phyloP scores from a whole-genome alignment of 2,113 vertebrate genomes.

The Choloepus hoffmanni region DNA sequence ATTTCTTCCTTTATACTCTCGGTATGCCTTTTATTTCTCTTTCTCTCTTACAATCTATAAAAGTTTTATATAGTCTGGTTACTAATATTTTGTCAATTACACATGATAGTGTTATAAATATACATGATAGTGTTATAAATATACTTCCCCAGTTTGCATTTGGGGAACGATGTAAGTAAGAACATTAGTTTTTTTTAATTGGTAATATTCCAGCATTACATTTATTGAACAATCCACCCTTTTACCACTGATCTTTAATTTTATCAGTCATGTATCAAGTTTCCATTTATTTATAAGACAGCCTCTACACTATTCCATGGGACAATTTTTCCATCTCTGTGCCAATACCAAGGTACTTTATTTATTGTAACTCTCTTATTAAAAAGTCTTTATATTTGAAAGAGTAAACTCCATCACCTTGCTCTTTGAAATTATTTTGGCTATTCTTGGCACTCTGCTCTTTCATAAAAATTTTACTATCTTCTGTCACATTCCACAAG shows the following conservation, averaged over 20 bases:
- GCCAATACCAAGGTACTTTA: background rate
- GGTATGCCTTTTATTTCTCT: background rate
- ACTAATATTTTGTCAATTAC: background rate
- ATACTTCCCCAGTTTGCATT: background rate
- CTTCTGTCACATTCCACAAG: background rate
- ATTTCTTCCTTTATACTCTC: background rate
- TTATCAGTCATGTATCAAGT: background rate
- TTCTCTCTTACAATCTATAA: background rate
- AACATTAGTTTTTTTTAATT: background rate
- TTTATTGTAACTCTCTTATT: background rate
- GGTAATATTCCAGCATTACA: background rate
- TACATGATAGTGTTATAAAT: background rate
- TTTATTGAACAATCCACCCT: background rate
- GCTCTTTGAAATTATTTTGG: background rate
- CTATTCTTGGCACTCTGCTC: background rate
- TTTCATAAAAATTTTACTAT: background rate
- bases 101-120: background rate
- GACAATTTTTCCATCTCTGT: background rate
- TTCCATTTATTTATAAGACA: background rate
- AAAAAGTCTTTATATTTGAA: background rate
- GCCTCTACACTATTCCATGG: background rate
- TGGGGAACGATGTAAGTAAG: background rate
- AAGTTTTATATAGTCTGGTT: background rate
- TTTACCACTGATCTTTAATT: background rate
- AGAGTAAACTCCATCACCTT: background rate